Conservation (phyloP, 2,888 invertebrate species). For the Ormia ochracea region DNA sequence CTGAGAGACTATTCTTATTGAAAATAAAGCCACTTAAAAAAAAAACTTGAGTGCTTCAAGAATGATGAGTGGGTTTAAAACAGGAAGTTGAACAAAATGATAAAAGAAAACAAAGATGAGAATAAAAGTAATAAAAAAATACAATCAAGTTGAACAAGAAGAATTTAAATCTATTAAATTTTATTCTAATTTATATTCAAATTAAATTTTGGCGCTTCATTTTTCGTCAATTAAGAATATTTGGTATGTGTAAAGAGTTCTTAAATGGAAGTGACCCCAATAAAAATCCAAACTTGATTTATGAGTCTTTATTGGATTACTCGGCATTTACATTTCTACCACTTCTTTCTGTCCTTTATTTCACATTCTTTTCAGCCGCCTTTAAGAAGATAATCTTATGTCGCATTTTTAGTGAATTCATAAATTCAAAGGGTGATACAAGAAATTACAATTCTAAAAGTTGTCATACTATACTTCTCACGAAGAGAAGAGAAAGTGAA, state of each 20-base stretch:
- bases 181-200: constrained; percentile 11
- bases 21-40: constrained; percentile 62
- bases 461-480: too few species aligned
- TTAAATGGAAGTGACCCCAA: constrained; percentile 22
- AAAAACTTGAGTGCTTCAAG: constrained; percentile 42
- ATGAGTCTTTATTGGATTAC: constrained; percentile 58
- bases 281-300: constrained; percentile 46
- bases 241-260: neutral
- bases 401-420: too few species aligned
- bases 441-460: too few species aligned
- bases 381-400: too few species aligned
- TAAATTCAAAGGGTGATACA: too few species aligned
- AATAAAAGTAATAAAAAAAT: neutral
- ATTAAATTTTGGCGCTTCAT: constrained; percentile 2
- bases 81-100: constrained; percentile 39
- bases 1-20: constrained; percentile 56
- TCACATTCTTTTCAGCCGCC: constrained; percentile 48
- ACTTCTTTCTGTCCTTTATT: constrained; percentile 22
- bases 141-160: neutral
- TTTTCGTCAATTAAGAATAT: too few species aligned
- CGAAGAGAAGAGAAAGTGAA: too few species aligned
- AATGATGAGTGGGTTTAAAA: constrained; percentile 51
- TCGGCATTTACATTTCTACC: constrained; percentile 14
- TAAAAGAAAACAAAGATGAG: constrained; percentile 18
- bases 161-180: neutral